Evolutionary conservation across 1,140 invertebrate species (phyloP).

Genomic region (Neodiprion virginianus): DNA sequence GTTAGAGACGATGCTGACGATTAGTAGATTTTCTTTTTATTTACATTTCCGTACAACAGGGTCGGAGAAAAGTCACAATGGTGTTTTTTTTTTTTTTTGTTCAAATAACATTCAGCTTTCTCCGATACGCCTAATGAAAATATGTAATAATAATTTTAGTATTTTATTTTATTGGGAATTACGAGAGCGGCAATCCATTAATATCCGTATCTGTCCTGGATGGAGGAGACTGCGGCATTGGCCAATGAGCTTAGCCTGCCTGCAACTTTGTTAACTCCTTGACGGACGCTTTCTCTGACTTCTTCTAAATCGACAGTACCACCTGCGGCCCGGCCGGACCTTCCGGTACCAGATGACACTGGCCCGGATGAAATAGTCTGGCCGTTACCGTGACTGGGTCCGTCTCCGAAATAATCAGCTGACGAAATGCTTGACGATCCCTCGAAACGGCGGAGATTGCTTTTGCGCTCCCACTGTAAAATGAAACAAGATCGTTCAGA

Average conservation of each 20-base stretch:
- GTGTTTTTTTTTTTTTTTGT: slow-evolving; percentile 8
- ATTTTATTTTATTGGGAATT: neutral
- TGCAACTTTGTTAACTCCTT: slow-evolving; percentile 96
- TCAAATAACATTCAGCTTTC: slow-evolving; percentile 16
- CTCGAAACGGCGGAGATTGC: slow-evolving; percentile 80
- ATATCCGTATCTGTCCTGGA: slow-evolving; percentile 73
- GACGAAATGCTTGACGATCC: slow-evolving; percentile 94
- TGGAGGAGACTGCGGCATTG: slow-evolving; percentile 90
- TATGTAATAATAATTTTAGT: neutral
- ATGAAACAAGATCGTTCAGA: slow-evolving; percentile 1
- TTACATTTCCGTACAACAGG: slow-evolving; percentile 53
- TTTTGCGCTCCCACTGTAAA: slow-evolving; percentile 69
- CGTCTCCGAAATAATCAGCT: slow-evolving; percentile 89
- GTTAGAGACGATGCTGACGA: neutral
- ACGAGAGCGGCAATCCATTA: slow-evolving; percentile 32
- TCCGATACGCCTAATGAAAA: neutral
- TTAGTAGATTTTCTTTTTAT: slow-evolving; percentile 46
- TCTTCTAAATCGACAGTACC: slow-evolving; percentile 80
- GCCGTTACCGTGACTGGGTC: slow-evolving; percentile 41
- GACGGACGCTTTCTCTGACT: slow-evolving; percentile 94
- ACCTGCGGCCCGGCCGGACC: slow-evolving; percentile 26
- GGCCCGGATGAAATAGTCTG: slow-evolving; percentile 49
- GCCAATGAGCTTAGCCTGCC: slow-evolving; percentile 92
- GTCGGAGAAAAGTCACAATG: slow-evolving; percentile 42
- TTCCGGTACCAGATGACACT: slow-evolving; percentile 25